These are phyloP conservation scores for Dasyurus viverrinus DNA, from an alignment of 2,113 vertebrate genomes.

Conservation along the genomic window DNA sequence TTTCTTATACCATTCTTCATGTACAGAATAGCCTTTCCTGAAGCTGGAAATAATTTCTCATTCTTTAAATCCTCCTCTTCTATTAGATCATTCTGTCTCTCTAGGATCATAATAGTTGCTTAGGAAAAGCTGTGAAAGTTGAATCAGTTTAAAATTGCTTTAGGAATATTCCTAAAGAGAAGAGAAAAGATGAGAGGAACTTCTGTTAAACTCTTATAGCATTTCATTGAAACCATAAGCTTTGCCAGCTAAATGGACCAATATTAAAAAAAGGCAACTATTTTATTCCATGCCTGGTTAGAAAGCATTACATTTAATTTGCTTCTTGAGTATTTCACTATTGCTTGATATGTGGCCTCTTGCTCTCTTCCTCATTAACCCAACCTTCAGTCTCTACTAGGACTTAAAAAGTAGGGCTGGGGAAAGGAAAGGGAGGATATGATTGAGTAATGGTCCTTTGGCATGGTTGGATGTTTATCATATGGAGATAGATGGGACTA, in stretches of 20 bases:
- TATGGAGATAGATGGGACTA: not conserved
- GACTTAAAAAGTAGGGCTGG: not conserved
- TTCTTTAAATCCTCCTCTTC: not conserved
- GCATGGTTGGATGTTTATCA: not conserved
- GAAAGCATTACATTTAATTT: not conserved
- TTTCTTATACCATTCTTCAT: not conserved
- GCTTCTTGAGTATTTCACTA: constrained; percentile 1
- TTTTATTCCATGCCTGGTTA: constrained; percentile 47
- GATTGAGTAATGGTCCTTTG: not conserved
- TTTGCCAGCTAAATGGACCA: constrained; percentile 21
- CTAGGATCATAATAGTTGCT: not conserved
- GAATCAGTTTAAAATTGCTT: not conserved
- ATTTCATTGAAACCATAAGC: not conserved
- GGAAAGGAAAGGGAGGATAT: not conserved
- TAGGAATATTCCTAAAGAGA: not conserved
- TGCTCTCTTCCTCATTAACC: constrained; percentile 6
- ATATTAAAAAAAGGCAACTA: not conserved
- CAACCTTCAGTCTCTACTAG: not conserved
- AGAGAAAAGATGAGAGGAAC: not conserved
- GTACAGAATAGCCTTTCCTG: not conserved
- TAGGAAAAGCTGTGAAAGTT: not conserved
- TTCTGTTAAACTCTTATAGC: constrained; percentile 26
- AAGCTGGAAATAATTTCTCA: not conserved
- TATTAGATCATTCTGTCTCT: not conserved
- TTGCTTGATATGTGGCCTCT: not conserved